Base-by-base conservation (phyloP, 1,140 invertebrate genomes). In the Drosophila paulistorum region DNA sequence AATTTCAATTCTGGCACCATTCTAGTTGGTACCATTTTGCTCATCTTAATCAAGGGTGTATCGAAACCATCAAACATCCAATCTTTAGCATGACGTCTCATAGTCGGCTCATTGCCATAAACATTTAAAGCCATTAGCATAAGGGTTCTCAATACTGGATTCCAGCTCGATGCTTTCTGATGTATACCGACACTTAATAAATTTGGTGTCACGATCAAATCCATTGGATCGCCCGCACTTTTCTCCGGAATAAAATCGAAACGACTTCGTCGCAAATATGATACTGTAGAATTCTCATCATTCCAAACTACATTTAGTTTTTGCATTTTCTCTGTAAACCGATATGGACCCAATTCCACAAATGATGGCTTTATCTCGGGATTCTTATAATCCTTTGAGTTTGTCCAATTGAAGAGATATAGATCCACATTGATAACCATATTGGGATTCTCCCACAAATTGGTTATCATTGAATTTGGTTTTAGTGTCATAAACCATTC, bases 361-460 rank as follows among this genome's bases (percentile, higher is more conserved):
- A 96, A 94, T 5, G 93, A 92, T 7, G 95, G 95, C 80, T 96
- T 96, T 1, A 92, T 91, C 4, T 68, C 71, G 7, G 79, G 65
- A 57, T 93, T 84, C 0, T 90, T 82, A 39, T 95, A 94, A n/a
- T 94, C 90, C n/a, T 94, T 91, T 1, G 94, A 90, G 90, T 97
- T 97, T 1, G 96, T 97, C 96, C 96, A 97, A 90, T 97, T 97
- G 79, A 96, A 97, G 23, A 97, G 92, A 87, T 95, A 95, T 51
- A 97, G 92, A 74, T 96, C 94, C 20, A 97, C 93, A 77, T 94
- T 95, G 83, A 97, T 94, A 0, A 96, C 95, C 51, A 97, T 93
- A 0, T 95, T 94, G 0, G 95, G 96, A 68, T 94, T 93, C 78
- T 94, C 93, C 96, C 96, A 97, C 23, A 95, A 91, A 7, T 92